These are phyloP conservation scores for Thaumatotibia leucotreta DNA, from an alignment of 1,140 invertebrate genomes.

Conservation along the genomic window DNA sequence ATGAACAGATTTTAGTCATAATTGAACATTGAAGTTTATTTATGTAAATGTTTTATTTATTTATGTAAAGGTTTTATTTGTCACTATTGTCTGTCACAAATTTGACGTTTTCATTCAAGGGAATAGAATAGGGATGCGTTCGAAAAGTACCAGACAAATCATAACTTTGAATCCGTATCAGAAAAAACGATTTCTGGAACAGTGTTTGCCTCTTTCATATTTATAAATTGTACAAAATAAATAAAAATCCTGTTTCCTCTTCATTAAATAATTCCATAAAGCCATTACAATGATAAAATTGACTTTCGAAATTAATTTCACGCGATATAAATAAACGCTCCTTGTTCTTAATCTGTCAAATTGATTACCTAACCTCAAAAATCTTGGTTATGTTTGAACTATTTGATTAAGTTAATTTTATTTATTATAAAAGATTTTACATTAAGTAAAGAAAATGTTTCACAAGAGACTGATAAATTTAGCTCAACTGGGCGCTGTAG, in stretches of 20 bases:
- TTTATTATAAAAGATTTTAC: not conserved
- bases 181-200: too few species aligned
- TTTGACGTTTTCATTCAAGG: not conserved
- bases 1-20: not conserved
- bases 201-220: too few species aligned
- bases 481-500: constrained; percentile 54
- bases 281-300: too few species aligned
- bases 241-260: too few species aligned
- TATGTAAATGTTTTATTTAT: not conserved
- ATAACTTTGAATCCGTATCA: too few species aligned
- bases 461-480: constrained; percentile 51
- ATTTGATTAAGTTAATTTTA: not conserved
- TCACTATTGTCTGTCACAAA: too few species aligned
- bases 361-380: constrained; percentile 13
- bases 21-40: not conserved
- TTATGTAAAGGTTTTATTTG: not conserved
- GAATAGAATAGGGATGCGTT: not conserved
- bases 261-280: too few species aligned
- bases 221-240: too few species aligned
- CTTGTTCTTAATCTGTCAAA: not conserved
- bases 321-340: not conserved
- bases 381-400: not conserved
- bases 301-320: too few species aligned
- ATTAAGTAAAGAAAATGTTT: constrained; percentile 34
- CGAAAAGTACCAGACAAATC: too few species aligned